These are phyloP conservation scores for Danionella dracula DNA, from an alignment of 2,797 vertebrate species.

Conservation along the genomic window DNA sequence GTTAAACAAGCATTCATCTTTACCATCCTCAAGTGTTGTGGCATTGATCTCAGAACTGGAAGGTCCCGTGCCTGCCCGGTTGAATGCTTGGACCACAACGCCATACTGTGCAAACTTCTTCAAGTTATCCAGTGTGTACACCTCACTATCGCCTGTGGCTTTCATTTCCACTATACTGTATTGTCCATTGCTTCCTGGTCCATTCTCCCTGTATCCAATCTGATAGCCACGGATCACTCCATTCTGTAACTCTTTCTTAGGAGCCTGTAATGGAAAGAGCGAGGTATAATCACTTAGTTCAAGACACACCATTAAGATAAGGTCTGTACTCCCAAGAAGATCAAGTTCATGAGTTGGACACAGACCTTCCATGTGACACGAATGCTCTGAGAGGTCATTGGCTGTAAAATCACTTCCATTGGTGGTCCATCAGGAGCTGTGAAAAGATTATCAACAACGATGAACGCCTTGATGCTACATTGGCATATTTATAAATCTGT, in stretches of 20 bases:
- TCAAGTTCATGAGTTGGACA: neutral
- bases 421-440: conserved; percentile 94
- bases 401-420: conserved; percentile 91
- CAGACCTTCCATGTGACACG: conserved; percentile 97
- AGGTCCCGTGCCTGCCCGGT: conserved; percentile 90
- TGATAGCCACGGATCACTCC: conserved; percentile 97
- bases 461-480: no score
- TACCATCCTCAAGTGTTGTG: conserved; percentile 94
- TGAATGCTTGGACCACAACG: conserved; percentile 96
- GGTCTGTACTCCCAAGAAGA: neutral
- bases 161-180: conserved; percentile 99
- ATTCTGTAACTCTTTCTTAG: conserved; percentile 94
- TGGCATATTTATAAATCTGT: no score
- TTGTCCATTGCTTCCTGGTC: conserved; percentile 93
- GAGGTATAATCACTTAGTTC: no score
- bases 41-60: conserved; percentile 97
- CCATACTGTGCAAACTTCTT: conserved; percentile 97
- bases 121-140: conserved; percentile 95
- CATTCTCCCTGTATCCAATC: conserved; percentile 95
- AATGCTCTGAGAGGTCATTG: conserved; percentile 95
- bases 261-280: conserved; percentile 79
- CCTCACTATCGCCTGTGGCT: conserved; percentile 92
- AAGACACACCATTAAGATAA: neutral
- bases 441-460: neutral
- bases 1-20: neutral